Percentiles rank a stretch among this genome's conserved stretches.
phyloP scores from a whole-genome alignment of 1,140 invertebrate genomes.

The Scylla paramamosain region DNA sequence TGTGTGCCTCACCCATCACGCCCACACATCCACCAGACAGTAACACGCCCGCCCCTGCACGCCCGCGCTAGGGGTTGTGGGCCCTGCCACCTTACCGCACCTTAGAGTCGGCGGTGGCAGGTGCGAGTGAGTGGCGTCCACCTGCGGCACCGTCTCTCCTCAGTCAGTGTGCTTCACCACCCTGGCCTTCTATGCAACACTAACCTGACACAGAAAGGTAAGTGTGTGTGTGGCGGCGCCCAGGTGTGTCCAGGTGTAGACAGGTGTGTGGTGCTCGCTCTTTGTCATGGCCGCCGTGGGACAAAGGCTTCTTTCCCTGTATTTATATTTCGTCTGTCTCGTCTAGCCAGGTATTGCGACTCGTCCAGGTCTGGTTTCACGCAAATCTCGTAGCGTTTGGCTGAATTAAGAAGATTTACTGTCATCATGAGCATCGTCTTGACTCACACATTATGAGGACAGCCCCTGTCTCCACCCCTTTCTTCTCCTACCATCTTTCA shows the following conservation, averaged over 20 bases:
- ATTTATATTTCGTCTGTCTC: not conserved
- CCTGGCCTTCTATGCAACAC: constrained; percentile 44
- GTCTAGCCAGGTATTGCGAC: not conserved
- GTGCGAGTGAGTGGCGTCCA: not conserved
- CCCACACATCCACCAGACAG: constrained; percentile 33
- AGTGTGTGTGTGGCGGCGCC: not conserved
- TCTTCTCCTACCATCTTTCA: not conserved
- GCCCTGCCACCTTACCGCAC: constrained; percentile 24
- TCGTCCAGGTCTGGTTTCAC: not conserved
- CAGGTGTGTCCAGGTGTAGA: not conserved
- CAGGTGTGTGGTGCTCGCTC: not conserved
- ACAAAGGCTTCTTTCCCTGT: not conserved
- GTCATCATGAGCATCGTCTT: not conserved
- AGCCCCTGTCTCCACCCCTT: not conserved
- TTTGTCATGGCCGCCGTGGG: constrained; percentile 2
- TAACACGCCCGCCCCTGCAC: constrained; percentile 49
- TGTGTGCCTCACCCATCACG: constrained; percentile 37
- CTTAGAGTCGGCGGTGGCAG: constrained; percentile 7
- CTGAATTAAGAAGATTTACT: not conserved
- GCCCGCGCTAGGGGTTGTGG: constrained; percentile 31
- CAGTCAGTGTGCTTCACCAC: not conserved
- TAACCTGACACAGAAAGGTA: constrained; percentile 41
- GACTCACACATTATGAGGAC: not conserved
- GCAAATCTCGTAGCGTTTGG: not conserved
- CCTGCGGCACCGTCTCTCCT: constrained; percentile 5